These are phyloP conservation scores for Globia sparganii DNA, from an alignment of 2,888 invertebrate species.

Conservation along the genomic window DNA sequence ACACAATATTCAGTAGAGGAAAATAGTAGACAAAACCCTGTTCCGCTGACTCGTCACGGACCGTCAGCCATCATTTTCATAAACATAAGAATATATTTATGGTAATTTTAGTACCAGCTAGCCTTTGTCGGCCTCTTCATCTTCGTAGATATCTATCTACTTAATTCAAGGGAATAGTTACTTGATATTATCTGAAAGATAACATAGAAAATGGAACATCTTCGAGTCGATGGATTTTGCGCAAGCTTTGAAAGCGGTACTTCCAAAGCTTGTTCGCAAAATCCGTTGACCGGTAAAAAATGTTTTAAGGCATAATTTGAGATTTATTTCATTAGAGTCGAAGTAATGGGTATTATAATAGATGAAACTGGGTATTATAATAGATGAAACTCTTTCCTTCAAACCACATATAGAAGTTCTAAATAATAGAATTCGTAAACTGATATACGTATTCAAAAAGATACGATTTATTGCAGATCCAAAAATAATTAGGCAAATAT, in stretches of 20 bases:
- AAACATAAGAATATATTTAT: constrained; percentile 70
- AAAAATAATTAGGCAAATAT: too few species aligned
- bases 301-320: not conserved
- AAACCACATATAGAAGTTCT: too few species aligned
- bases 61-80: constrained; percentile 67
- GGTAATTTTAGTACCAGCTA: constrained; percentile 67
- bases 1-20: constrained; percentile 49
- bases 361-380: too few species aligned
- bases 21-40: constrained; percentile 46
- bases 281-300: not conserved
- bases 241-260: not conserved
- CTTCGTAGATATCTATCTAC: constrained; percentile 45
- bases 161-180: constrained; percentile 50
- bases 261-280: too few species aligned
- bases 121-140: constrained; percentile 63
- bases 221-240: constrained; percentile 8
- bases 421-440: too few species aligned
- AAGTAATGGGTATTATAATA: too few species aligned
- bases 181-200: constrained; percentile 33
- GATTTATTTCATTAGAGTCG: constrained; percentile 13
- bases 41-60: constrained; percentile 60
- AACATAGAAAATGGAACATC: constrained; percentile 11
- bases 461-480: too few species aligned
- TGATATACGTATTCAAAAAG: too few species aligned
- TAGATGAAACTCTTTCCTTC: too few species aligned